A percentile compares a stretch with the other conserved stretches of the same genome.
Conservation (phyloP, 2,113 vertebrate genomes). For the Scytalopus superciliaris region DNA sequence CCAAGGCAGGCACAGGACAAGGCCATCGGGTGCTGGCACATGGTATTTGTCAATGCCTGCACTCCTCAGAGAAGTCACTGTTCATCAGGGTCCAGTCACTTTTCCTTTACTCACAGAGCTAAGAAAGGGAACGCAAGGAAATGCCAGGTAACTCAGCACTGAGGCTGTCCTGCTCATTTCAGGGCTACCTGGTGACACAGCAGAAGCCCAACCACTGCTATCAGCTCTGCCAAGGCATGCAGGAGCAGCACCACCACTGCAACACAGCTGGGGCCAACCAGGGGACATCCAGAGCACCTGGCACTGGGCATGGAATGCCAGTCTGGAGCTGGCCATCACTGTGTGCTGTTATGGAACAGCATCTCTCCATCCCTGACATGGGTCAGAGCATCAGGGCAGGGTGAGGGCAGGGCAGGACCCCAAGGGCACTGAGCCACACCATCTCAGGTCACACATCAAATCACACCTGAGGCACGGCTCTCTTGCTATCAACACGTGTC, state of each 20-base stretch:
- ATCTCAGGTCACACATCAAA: accelerated
- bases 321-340: accelerated
- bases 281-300: neutral
- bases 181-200: neutral
- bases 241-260: accelerated
- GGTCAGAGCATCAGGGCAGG: neutral
- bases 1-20: accelerated
- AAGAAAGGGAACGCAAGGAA: neutral
- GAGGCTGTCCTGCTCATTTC: neutral
- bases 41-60: neutral
- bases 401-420: neutral
- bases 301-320: accelerated
- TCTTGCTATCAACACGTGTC: accelerated
- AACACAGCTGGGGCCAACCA: neutral
- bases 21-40: neutral
- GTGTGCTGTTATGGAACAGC: accelerated
- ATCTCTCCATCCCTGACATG: accelerated
- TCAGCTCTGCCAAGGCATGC: neutral
- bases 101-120: neutral
- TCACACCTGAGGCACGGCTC: accelerated
- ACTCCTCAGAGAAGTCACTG: neutral
- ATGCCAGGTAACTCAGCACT: accelerated
- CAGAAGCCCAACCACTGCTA: neutral
- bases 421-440: neutral
- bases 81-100: neutral